These are phyloP conservation scores for Chloroclysta siterata DNA, from an alignment of 2,888 invertebrate genomes.

Conservation along the genomic window DNA sequence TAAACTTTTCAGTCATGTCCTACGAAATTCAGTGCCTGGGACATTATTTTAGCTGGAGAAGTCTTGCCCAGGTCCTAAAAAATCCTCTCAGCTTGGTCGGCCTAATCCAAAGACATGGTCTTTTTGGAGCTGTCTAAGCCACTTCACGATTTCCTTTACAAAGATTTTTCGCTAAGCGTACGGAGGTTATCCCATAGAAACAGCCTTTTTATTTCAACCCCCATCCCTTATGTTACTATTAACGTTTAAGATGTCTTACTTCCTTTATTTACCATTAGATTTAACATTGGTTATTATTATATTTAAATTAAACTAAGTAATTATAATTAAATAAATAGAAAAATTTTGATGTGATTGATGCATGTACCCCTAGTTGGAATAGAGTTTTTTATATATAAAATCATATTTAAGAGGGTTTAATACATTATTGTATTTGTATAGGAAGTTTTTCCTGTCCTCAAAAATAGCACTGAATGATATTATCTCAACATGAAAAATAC, in stretches of 20 bases:
- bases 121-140: not conserved
- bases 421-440: conserved; percentile 19
- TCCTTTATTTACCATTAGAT: conserved; percentile 74
- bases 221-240: conserved; percentile 78
- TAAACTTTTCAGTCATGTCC: not conserved
- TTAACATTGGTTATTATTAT: conserved; percentile 73
- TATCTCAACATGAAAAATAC: conserved; percentile 15
- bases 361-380: conserved; percentile 26
- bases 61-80: not conserved
- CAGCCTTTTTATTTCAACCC: conserved; percentile 50
- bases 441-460: not conserved
- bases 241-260: conserved; percentile 72
- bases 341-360: conserved; percentile 38
- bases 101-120: not conserved
- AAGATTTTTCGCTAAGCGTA: conserved; percentile 2
- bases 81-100: not conserved
- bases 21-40: not conserved
- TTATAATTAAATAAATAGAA: conserved; percentile 35
- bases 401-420: conserved; percentile 16
- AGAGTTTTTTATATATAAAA: conserved; percentile 25
- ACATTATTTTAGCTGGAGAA: not conserved
- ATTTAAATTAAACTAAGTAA: conserved; percentile 53
- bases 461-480: conserved; percentile 1
- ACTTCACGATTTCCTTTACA: not conserved
- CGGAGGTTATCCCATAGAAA: conserved; percentile 1